phyloP scores from a whole-genome alignment of 1,140 invertebrate species.

The Eurytemora carolleeae region DNA sequence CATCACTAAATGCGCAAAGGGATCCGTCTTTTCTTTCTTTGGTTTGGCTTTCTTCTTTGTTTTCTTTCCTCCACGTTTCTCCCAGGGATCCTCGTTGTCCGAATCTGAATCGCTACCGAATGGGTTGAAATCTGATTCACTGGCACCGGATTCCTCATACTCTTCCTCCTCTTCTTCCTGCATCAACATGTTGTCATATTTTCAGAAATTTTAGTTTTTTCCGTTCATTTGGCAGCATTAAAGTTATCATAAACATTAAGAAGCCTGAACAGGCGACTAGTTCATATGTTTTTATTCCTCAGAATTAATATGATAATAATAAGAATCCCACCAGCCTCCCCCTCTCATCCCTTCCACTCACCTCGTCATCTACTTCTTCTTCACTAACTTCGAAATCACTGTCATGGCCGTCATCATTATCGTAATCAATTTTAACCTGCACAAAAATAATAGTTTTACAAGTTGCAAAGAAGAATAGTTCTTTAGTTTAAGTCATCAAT shows the following conservation, averaged over 20 bases:
- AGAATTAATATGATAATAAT: too few species aligned
- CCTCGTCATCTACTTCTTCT: constrained; percentile 16
- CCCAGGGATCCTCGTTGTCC: constrained; percentile 40
- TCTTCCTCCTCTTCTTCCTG: constrained; percentile 17
- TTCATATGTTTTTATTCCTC: too few species aligned
- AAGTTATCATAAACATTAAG: too few species aligned
- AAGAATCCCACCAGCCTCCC: too few species aligned
- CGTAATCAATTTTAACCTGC: constrained; percentile 33
- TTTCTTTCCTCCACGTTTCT: constrained; percentile 20
- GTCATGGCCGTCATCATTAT: constrained; percentile 7
- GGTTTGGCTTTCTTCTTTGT: constrained; percentile 20
- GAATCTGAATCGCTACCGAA: constrained; percentile 58
- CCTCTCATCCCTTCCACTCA: too few species aligned
- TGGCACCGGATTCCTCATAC: constrained; percentile 35
- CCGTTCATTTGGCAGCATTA: too few species aligned
- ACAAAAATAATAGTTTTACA: constrained; percentile 59
- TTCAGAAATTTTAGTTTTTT: too few species aligned
- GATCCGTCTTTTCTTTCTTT: constrained; percentile 2
- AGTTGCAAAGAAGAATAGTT: too few species aligned
- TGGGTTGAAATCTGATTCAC: constrained; percentile 68
- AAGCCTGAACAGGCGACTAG: too few species aligned
- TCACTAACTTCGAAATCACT: constrained; percentile 4
- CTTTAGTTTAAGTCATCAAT: too few species aligned
- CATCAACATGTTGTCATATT: too few species aligned
- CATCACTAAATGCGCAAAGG: constrained; percentile 6